phyloP scores from a whole-genome alignment of 2,113 vertebrate genomes.

The Oreochromis tanganicae region DNA sequence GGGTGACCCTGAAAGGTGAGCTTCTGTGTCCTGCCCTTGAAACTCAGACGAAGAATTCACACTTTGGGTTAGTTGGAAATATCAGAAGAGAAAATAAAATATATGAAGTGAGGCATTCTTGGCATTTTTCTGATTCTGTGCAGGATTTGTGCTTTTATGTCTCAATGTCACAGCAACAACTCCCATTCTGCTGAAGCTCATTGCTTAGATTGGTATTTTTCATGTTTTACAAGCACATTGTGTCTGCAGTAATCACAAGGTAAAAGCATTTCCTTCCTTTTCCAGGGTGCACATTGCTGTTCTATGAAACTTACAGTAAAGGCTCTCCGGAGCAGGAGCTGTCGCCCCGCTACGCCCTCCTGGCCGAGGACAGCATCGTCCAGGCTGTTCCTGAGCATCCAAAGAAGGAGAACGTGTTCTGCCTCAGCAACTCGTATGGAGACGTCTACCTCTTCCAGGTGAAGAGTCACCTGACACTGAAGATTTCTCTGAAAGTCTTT shows the following conservation, averaged over 20 bases:
- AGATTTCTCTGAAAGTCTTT: background rate
- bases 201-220: background rate
- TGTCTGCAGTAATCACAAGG: background rate
- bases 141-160: background rate
- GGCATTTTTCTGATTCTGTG: background rate
- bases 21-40: background rate
- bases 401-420: slow-evolving; percentile 96
- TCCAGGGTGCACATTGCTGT: slow-evolving; percentile 89
- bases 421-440: slow-evolving; percentile 93
- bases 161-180: background rate
- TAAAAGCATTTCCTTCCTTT: background rate
- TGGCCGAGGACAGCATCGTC: slow-evolving; percentile 91
- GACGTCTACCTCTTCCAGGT: slow-evolving; percentile 98
- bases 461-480: background rate
- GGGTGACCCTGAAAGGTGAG: slow-evolving; percentile 94
- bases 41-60: background rate
- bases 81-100: background rate
- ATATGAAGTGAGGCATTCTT: background rate
- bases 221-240: background rate
- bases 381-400: slow-evolving; percentile 95
- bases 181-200: background rate
- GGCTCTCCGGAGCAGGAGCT: slow-evolving; percentile 80
- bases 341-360: slow-evolving; percentile 83
- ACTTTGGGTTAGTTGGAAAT: background rate
- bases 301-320: slow-evolving; percentile 90